Conservation (phyloP, 2,888 invertebrate species). For the Neoaliturus tenellus region DNA sequence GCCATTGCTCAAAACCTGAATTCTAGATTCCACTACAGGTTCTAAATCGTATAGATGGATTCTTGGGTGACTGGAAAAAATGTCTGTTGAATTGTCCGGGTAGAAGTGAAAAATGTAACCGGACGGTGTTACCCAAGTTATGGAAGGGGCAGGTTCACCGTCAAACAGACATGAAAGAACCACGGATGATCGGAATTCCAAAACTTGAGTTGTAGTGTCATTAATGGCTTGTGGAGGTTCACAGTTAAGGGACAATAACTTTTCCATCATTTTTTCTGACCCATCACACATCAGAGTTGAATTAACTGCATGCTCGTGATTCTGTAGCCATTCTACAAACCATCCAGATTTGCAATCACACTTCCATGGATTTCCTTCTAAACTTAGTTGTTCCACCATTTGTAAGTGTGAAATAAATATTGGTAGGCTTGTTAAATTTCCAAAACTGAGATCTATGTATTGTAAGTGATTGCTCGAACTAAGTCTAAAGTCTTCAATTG, state of each 20-base stretch:
- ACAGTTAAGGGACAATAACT: constrained; percentile 40
- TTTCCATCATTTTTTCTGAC: constrained; percentile 1
- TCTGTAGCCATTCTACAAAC: constrained; percentile 81
- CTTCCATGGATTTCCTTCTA: constrained; percentile 87
- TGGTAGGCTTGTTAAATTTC: constrained; percentile 83
- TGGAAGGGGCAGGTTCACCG: constrained; percentile 55
- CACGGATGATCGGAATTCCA: constrained; percentile 52
- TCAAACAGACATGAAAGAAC: constrained; percentile 47
- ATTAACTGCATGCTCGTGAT: constrained; percentile 53
- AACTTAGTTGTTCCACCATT: constrained; percentile 79
- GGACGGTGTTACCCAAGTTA: constrained; percentile 76
- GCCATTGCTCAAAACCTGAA: constrained; percentile 82
- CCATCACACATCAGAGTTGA: constrained; percentile 35
- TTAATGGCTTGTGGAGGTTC: constrained; percentile 49
- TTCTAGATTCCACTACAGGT: constrained; percentile 64
- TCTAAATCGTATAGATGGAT: constrained; percentile 77
- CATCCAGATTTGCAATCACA: constrained; percentile 93
- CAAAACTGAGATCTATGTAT: constrained; percentile 74
- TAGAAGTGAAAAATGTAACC: constrained; percentile 57
- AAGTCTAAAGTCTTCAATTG: constrained; percentile 57
- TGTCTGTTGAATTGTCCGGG: constrained; percentile 6
- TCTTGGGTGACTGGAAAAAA: constrained; percentile 79
- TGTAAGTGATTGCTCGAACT: constrained; percentile 67
- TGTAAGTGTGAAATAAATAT: constrained; percentile 80
- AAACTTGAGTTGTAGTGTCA: constrained; percentile 25